Conservation (phyloP, 2,797 vertebrate species). For the Pseudotriccus pelzelni region DNA sequence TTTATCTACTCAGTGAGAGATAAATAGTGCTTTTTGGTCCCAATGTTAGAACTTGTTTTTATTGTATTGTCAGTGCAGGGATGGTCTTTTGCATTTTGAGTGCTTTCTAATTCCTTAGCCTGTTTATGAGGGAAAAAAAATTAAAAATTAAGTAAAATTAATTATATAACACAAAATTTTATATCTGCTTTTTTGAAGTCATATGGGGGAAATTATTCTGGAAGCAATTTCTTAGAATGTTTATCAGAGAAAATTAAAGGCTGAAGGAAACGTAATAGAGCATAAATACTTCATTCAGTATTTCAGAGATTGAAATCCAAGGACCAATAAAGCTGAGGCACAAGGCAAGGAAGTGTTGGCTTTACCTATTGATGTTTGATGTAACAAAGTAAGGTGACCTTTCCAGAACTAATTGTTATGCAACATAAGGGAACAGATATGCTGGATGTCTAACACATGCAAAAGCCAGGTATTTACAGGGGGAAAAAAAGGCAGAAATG, state of each 20-base stretch:
- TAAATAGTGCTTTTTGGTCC: neutral
- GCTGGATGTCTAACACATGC: neutral
- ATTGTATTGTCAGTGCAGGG: neutral
- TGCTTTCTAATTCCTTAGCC: neutral
- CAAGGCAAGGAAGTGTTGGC: neutral
- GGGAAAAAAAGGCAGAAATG: neutral
- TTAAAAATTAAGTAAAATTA: neutral
- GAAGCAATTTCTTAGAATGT: neutral
- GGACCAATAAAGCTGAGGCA: rapidly evolving
- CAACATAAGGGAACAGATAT: neutral
- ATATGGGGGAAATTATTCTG: neutral
- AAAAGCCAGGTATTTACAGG: neutral
- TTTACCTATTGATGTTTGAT: neutral
- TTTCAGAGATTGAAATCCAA: neutral
- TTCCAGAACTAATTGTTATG: neutral
- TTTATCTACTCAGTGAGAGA: neutral
- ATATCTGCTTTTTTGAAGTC: neutral
- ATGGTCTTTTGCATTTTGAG: neutral
- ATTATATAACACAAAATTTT: neutral
- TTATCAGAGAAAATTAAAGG: neutral
- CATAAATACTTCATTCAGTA: neutral
- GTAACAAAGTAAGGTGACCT: neutral
- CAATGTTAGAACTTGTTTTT: neutral
- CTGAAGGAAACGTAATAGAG: neutral
- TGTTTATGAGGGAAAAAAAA: neutral